Percentiles rank a stretch among this genome's conserved stretches.
phyloP scores from a whole-genome alignment of 2,113 vertebrate species.

The Rhynchopsitta pachyrhyncha region DNA sequence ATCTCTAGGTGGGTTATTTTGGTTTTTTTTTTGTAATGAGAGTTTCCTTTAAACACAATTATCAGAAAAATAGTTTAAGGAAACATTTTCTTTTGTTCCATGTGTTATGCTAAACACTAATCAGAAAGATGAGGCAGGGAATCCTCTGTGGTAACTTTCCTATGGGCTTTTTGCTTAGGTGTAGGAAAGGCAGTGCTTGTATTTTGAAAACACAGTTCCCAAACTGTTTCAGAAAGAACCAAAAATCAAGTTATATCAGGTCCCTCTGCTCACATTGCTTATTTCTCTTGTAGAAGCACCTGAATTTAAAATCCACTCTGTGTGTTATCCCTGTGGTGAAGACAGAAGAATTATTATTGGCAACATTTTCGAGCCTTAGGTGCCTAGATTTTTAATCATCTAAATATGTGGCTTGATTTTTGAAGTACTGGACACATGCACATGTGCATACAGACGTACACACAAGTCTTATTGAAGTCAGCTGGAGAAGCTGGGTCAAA shows the following conservation, averaged over 20 bases:
- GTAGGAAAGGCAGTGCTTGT: neutral
- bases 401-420: slow-evolving; percentile 24
- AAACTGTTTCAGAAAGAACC: neutral
- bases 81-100: neutral
- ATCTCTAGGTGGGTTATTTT: neutral
- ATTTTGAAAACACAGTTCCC: neutral
- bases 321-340: neutral
- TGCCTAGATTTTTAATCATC: slow-evolving; percentile 37
- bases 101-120: neutral
- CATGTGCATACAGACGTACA: neutral
- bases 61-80: neutral
- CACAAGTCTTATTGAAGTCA: slow-evolving; percentile 16
- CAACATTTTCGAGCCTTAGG: neutral
- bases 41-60: neutral
- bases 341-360: slow-evolving; percentile 3
- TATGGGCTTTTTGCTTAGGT: slow-evolving; percentile 23
- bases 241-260: neutral
- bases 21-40: neutral
- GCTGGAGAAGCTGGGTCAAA: slow-evolving; percentile 10
- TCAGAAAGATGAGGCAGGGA: neutral
- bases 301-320: neutral
- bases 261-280: neutral
- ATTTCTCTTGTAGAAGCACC: slow-evolving; percentile 7
- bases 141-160: neutral
- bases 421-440: neutral